These are phyloP conservation scores for Sitta carolinensis DNA, from an alignment of 2,797 vertebrate genomes.

Conservation along the genomic window DNA sequence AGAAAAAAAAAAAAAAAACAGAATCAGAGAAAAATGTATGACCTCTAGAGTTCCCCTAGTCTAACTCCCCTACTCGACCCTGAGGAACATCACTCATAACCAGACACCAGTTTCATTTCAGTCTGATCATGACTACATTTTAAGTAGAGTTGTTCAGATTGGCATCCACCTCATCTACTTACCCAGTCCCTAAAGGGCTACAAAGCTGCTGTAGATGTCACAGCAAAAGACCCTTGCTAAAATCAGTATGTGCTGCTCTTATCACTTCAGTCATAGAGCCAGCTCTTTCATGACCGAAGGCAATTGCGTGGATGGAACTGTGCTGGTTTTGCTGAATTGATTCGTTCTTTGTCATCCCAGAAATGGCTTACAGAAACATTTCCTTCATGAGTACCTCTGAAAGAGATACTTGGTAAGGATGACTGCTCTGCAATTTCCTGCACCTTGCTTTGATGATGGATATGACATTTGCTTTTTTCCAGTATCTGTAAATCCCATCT, in stretches of 20 bases:
- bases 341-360: background rate
- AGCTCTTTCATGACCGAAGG: background rate
- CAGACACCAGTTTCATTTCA: background rate
- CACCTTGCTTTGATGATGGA: background rate
- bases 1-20: background rate
- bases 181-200: background rate
- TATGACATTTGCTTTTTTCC: background rate
- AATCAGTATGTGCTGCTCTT: background rate
- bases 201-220: background rate
- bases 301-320: background rate
- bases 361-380: background rate
- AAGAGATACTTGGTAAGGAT: background rate
- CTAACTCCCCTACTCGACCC: background rate
- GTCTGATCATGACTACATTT: background rate
- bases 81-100: background rate
- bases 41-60: background rate
- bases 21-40: background rate
- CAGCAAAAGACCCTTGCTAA: background rate
- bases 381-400: background rate
- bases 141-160: background rate
- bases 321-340: background rate
- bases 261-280: background rate
- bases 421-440: background rate
- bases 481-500: background rate
- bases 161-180: background rate